Percentiles rank a stretch among this genome's conserved stretches.
These are phyloP conservation scores for Catostomus latipinnis DNA, from an alignment of 2,797 vertebrate species.

Conservation along the genomic window DNA sequence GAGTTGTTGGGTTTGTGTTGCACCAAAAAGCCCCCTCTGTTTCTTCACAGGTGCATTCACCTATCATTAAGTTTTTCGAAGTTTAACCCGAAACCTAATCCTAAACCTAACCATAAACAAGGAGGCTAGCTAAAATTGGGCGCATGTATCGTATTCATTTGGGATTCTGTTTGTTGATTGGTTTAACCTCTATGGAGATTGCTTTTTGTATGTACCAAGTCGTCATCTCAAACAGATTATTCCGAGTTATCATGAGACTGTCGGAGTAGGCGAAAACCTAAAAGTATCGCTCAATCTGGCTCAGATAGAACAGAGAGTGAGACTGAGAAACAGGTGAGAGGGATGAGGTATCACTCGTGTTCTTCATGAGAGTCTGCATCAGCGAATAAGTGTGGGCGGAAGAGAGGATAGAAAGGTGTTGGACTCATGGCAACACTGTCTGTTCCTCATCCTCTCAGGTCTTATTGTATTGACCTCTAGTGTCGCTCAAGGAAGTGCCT, in stretches of 20 bases:
- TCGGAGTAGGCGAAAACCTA: slow-evolving; percentile 21
- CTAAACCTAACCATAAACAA: no score
- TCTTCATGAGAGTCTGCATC: slow-evolving; percentile 17
- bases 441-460: slow-evolving; percentile 35
- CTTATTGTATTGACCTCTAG: slow-evolving; percentile 29
- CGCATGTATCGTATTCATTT: no score
- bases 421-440: slow-evolving; percentile 7
- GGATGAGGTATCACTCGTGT: not conserved
- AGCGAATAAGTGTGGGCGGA: not conserved
- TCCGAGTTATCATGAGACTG: no score
- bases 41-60: no score
- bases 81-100: no score
- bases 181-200: no score
- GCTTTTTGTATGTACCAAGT: no score
- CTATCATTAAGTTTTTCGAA: no score
- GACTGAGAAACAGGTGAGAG: not conserved
- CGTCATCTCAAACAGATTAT: no score
- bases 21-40: not conserved
- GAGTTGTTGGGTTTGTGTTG: slow-evolving; percentile 3
- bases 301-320: slow-evolving; percentile 2
- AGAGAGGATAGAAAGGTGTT: slow-evolving; percentile 8
- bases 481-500: slow-evolving; percentile 49
- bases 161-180: no score
- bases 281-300: slow-evolving; percentile 7
- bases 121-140: no score